These are phyloP conservation scores for Empidonax alnorum DNA, from an alignment of 2,113 vertebrate genomes.

Conservation along the genomic window DNA sequence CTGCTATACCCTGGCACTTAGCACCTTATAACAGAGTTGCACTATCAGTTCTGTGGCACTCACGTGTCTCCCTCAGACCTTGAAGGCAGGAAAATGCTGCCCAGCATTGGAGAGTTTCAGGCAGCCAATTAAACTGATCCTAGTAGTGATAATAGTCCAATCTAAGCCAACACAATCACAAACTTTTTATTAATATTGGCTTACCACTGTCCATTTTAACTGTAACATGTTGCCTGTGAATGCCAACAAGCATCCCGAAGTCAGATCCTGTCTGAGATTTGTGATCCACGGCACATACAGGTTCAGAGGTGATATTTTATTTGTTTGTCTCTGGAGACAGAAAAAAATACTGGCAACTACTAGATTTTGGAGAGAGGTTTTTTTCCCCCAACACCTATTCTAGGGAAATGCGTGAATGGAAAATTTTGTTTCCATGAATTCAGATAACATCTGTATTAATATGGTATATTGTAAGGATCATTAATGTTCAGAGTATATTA, in stretches of 20 bases:
- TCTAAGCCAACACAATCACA: not conserved
- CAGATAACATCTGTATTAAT: slow-evolving; percentile 67
- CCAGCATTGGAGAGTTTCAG: not conserved
- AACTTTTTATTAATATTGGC: not conserved
- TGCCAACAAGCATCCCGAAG: not conserved
- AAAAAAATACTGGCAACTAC: not conserved
- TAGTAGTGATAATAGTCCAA: not conserved
- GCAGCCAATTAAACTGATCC: not conserved
- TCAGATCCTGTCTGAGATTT: not conserved
- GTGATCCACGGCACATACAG: not conserved
- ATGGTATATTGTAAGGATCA: slow-evolving; percentile 64
- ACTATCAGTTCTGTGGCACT: not conserved
- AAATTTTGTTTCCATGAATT: slow-evolving; percentile 43
- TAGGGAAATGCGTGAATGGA: slow-evolving; percentile 9
- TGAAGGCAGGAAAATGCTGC: not conserved
- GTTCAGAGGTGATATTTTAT: not conserved
- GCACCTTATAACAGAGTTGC: not conserved
- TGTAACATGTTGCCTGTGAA: not conserved
- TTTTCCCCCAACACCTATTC: not conserved
- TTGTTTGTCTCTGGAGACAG: not conserved
- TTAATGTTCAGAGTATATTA: slow-evolving; percentile 71
- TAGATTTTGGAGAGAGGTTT: not conserved
- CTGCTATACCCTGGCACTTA: not conserved
- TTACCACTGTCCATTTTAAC: not conserved
- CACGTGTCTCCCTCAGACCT: not conserved